A percentile compares a stretch with the other conserved stretches of the same genome.
Conservation (phyloP, 2,797 vertebrate genomes). For the Mormyrops attenuatus region DNA sequence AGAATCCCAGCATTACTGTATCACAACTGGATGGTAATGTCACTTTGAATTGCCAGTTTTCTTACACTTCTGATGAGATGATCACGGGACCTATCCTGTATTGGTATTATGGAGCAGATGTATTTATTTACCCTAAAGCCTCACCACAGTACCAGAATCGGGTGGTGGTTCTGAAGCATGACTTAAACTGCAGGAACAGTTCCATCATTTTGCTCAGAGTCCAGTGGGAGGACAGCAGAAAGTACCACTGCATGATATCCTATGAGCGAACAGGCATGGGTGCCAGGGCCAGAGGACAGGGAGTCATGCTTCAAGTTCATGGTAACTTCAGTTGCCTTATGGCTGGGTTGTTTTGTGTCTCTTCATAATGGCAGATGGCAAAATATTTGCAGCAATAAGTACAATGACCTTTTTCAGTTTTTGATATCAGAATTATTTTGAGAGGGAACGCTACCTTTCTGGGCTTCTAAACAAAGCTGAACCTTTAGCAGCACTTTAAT, state of each 20-base stretch:
- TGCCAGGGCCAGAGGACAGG: constrained; percentile 27
- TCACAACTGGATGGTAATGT: constrained; percentile 25
- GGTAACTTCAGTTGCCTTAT: constrained; percentile 37
- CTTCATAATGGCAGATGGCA: background rate
- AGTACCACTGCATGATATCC: constrained; percentile 48
- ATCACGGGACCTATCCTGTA: constrained; percentile 32
- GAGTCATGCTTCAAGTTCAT: constrained; percentile 37
- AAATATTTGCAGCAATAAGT: background rate
- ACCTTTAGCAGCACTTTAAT: background rate
- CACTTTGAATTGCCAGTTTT: constrained; percentile 38
- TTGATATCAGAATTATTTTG: background rate
- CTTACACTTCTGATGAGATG: constrained; percentile 17
- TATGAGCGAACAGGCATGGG: background rate
- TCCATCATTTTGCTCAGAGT: constrained; percentile 40
- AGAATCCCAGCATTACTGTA: constrained; percentile 37
- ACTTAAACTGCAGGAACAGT: constrained; percentile 17
- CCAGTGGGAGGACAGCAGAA: constrained; percentile 42
- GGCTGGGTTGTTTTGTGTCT: background rate
- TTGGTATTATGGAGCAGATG: constrained; percentile 21
- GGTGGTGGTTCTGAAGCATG: constrained; percentile 22
- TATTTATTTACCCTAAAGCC: background rate
- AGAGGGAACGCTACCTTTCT: background rate
- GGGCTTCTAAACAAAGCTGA: background rate
- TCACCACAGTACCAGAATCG: constrained; percentile 9
- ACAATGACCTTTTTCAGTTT: background rate